These are phyloP conservation scores for Caenorhabditis japonica DNA, from an alignment of 2,888 invertebrate genomes.

Conservation along the genomic window DNA sequence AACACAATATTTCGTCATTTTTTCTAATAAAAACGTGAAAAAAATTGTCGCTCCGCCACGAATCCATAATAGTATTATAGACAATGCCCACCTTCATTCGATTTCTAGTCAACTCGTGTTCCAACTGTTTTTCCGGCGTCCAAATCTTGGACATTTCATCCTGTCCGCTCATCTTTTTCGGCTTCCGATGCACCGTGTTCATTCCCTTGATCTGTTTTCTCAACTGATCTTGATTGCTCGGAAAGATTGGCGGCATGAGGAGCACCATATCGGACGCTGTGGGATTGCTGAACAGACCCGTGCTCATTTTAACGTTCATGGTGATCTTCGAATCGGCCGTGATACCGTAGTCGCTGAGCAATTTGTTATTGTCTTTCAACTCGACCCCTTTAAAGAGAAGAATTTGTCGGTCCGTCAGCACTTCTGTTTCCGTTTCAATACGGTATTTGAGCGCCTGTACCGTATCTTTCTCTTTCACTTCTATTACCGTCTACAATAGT, in stretches of 20 bases:
- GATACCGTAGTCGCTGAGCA: slow-evolving; percentile 49
- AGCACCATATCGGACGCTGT: slow-evolving; percentile 47
- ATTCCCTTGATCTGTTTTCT: slow-evolving; percentile 47
- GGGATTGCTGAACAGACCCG: slow-evolving; percentile 45
- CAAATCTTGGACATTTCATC: slow-evolving; percentile 45
- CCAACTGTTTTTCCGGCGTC: slow-evolving; percentile 66
- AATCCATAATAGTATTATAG: too few relatives aligned
- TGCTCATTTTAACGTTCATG: slow-evolving; percentile 58
- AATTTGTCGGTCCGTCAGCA: slow-evolving; percentile 46
- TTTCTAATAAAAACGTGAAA: too few relatives aligned
- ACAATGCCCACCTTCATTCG: slow-evolving; percentile 62
- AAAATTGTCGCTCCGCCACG: too few relatives aligned
- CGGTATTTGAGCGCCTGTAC: slow-evolving; percentile 34
- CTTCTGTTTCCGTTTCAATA: slow-evolving; percentile 45
- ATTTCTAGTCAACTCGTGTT: slow-evolving; percentile 65
- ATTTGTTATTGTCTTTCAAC: slow-evolving; percentile 41
- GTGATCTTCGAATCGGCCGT: slow-evolving; percentile 25
- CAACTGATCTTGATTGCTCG: slow-evolving; percentile 34
- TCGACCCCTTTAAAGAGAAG: slow-evolving; percentile 62
- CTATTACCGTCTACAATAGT: slow-evolving; percentile 23
- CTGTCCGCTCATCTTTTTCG: slow-evolving; percentile 39
- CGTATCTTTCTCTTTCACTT: slow-evolving; percentile 19
- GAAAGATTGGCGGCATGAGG: slow-evolving; percentile 42
- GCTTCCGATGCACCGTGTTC: slow-evolving; percentile 34
- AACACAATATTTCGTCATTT: too few relatives aligned